A percentile compares a stretch with the other conserved stretches of the same genome.
These are phyloP conservation scores for Drosophila nigricruria DNA, from an alignment of 2,888 invertebrate genomes.

Conservation along the genomic window DNA sequence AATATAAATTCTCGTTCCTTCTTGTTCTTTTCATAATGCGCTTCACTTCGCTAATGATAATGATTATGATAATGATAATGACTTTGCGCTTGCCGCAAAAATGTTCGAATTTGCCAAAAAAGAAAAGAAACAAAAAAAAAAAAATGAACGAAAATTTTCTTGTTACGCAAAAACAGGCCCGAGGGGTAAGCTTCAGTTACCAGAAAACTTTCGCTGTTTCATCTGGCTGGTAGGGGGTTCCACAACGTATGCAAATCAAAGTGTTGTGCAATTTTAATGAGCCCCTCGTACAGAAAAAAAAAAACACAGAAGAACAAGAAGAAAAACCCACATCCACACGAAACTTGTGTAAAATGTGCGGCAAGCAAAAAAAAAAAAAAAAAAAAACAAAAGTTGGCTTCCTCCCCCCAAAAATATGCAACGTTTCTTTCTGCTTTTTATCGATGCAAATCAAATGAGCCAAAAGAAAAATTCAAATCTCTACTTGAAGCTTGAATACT, in stretches of 20 bases:
- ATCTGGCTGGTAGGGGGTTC: conserved; percentile 6
- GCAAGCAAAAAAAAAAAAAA: conserved; percentile 4
- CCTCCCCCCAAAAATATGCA: conserved; percentile 36
- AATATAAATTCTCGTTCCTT: conserved; percentile 48
- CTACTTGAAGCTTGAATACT: conserved; percentile 6
- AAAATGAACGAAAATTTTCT: conserved; percentile 1
- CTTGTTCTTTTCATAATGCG: conserved; percentile 30
- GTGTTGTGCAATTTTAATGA: conserved; percentile 80
- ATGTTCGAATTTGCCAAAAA: conserved; percentile 55
- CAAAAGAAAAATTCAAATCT: neutral
- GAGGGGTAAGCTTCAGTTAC: conserved; percentile 22
- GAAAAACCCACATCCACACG: conserved; percentile 3
- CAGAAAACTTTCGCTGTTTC: conserved; percentile 43
- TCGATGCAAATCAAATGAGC: conserved; percentile 45
- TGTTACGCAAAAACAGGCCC: conserved; percentile 40
- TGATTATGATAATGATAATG: conserved; percentile 61
- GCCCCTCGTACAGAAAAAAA: conserved; percentile 18
- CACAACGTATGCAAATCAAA: conserved; percentile 73
- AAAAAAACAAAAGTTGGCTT: conserved; percentile 11
- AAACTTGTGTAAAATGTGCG: conserved; percentile 40
- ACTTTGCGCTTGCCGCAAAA: conserved; percentile 51
- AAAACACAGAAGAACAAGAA: neutral
- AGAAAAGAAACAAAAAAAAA: neutral
- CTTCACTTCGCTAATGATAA: conserved; percentile 48
- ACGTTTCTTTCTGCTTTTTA: conserved; percentile 38